Evolutionary conservation across 2,113 vertebrate genomes (phyloP), one percentile per base, ranked within the genome.

Genomic region (Malaclemys terrapin): DNA sequence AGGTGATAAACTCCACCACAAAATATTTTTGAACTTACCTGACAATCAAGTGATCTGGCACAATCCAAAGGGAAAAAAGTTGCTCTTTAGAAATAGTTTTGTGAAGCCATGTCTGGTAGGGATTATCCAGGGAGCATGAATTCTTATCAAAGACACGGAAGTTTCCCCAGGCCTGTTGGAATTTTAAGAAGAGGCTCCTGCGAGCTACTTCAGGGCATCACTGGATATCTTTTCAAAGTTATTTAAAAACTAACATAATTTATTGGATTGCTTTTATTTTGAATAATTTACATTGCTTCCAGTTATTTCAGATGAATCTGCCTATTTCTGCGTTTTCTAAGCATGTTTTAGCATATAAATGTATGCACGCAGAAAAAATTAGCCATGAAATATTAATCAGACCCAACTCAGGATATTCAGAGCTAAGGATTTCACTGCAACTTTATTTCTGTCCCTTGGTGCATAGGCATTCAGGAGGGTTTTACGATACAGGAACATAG

Each of bases 201-300:
- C 89, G 52, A 89, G 65, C 35, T 94, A 17, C 94, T 89, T 38
- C 31, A 91, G 47, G 65, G 62, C 56, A 49, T 92, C 22, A 92
- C 86, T 95, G 54, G 89, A 13, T 42, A 53, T 19, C 65, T 94
- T 85, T 91, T 88, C 4, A 12, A 84, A 79, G 82, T 91, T 96
- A 72, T 56, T 95, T 92, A 22, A 62, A 56, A 52, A 50, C 87
- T 2, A 85, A 62, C 3, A 35, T 85, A 16, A 89, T 95, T 93
- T 93, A 88, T 88, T 90, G 50, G 25, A 29, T 92, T 95, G 38
- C 49, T 94, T 97, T 94, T 88, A 52, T 90, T 89, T 76, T 89
- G 35, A 96, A 95, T 95, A 88, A 89, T 96, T 95, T 92, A 75
- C 62, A 50, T 83, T 80, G 50, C 50, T 91, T 94, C 38, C 16